These are phyloP conservation scores for Sclerurus mexicanus DNA, from an alignment of 2,113 vertebrate species.

Conservation along the genomic window DNA sequence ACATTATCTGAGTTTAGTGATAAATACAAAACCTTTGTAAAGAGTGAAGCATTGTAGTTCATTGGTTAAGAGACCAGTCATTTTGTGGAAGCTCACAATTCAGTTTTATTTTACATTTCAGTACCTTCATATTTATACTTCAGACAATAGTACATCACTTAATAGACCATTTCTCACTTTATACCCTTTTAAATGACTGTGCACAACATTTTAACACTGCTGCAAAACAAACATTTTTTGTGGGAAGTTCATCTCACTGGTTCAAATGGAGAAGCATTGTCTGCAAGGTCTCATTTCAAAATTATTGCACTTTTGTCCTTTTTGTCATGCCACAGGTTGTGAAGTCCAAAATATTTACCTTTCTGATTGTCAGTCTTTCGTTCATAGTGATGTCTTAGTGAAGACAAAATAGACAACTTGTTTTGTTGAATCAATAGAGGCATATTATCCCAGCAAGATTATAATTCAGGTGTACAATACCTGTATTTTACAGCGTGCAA, in stretches of 20 bases:
- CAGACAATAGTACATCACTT: not conserved
- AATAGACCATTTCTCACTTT: not conserved
- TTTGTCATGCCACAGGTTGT: constrained; percentile 61
- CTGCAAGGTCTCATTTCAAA: constrained; percentile 63
- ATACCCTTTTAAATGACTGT: not conserved
- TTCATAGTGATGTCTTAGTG: constrained; percentile 54
- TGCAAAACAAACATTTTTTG: constrained; percentile 15
- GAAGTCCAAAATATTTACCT: constrained; percentile 77
- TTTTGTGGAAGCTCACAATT: not conserved
- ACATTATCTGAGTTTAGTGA: not conserved
- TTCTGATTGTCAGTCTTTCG: constrained; percentile 68
- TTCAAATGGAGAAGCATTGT: constrained; percentile 52
- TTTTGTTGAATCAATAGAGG: constrained; percentile 76
- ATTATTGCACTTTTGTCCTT: constrained; percentile 65
- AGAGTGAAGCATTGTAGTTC: not conserved
- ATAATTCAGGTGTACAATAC: constrained; percentile 81
- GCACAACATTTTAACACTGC: constrained; percentile 16
- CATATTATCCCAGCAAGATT: constrained; percentile 81
- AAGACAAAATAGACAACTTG: constrained; percentile 76
- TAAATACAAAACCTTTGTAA: not conserved
- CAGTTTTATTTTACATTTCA: not conserved
- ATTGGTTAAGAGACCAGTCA: not conserved
- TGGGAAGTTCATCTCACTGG: constrained; percentile 42
- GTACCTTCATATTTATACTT: not conserved
- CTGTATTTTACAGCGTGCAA: constrained; percentile 61